Conservation (phyloP, 2,113 vertebrate genomes). For the Cichladusa arquata region DNA sequence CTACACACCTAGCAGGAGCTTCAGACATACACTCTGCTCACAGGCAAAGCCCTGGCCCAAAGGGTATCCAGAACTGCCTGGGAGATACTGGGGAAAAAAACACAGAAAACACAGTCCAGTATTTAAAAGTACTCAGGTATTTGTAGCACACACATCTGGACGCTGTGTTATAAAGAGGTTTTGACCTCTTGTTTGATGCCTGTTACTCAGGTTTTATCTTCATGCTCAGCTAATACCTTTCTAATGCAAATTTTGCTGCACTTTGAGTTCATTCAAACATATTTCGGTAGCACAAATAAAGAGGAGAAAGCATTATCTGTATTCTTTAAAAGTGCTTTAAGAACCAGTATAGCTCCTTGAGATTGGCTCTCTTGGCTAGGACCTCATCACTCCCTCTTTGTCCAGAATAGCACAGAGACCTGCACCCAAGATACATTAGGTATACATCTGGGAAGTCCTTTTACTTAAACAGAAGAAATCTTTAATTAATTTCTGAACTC, state of each 20-base stretch:
- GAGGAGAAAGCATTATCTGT: not conserved
- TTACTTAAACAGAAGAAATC: slow-evolving; percentile 70
- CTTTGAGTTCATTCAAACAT: not conserved
- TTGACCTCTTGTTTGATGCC: not conserved
- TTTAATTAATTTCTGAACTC: slow-evolving; percentile 79
- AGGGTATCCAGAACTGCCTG: not conserved
- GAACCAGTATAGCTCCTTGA: not conserved
- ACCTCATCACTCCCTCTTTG: not conserved
- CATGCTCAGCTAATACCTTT: not conserved
- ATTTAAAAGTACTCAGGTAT: not conserved
- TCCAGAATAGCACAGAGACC: not conserved
- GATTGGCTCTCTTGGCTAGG: not conserved
- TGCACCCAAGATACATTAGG: not conserved
- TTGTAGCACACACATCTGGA: not conserved
- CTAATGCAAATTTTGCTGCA: not conserved
- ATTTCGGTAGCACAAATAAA: not conserved
- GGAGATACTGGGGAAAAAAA: not conserved
- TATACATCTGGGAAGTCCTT: not conserved
- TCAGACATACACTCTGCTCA: not conserved
- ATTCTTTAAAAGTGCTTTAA: not conserved
- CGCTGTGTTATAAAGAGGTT: not conserved
- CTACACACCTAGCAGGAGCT: not conserved
- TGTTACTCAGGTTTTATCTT: not conserved
- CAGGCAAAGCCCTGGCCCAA: not conserved
- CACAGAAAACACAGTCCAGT: not conserved